Conservation (phyloP, 2,888 invertebrate species). For the Napeogenes inachia region DNA sequence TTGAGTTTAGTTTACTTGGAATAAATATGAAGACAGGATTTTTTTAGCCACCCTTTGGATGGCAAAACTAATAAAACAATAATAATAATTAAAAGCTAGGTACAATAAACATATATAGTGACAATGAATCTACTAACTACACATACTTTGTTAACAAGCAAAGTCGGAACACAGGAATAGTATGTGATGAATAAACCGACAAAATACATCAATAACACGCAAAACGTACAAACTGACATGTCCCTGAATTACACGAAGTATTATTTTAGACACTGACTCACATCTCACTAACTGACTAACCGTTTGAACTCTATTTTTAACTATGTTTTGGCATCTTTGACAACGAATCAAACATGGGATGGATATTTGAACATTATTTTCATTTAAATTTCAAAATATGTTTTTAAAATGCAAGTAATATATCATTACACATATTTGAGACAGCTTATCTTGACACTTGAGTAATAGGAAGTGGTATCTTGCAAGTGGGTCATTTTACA, state of each 20-base stretch:
- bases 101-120: no score
- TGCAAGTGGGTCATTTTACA: neutral
- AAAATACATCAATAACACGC: slow-evolving; percentile 1
- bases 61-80: no score
- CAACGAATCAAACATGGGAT: neutral
- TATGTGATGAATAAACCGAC: neutral
- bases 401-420: neutral
- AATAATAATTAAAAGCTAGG: no score
- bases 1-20: no score
- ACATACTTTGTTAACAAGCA: no score
- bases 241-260: slow-evolving; percentile 10
- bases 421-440: neutral
- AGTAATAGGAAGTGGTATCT: neutral
- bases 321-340: slow-evolving; percentile 3
- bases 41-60: no score
- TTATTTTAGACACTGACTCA: slow-evolving; percentile 21
- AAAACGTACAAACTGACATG: slow-evolving; percentile 11
- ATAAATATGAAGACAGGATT: no score
- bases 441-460: slow-evolving; percentile 3
- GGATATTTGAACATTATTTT: neutral
- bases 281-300: slow-evolving; percentile 19
- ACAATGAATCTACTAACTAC: no score
- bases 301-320: slow-evolving; percentile 17
- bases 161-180: no score
- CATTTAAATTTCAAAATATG: neutral